Evolutionary conservation across 2,113 vertebrate genomes (phyloP), one percentile per base, ranked within the genome.

Genomic region (Tupaia tana): DNA sequence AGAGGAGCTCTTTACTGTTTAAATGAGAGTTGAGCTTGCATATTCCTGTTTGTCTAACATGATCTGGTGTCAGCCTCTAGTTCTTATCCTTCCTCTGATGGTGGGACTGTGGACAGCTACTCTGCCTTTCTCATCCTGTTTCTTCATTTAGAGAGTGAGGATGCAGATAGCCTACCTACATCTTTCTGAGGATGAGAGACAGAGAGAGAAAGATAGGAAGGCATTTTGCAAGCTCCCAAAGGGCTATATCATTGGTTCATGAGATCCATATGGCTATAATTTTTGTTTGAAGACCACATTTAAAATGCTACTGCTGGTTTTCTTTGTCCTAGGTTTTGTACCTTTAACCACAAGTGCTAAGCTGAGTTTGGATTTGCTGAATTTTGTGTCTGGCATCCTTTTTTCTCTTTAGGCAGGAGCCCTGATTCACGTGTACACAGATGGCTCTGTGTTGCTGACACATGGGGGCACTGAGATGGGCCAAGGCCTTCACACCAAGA

Each of bases 391-490:
- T 95, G 91, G 58, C 10, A 20, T 70, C 16, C 69, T 83, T 59
- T 75, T 97, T 16, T 80, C 71, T 59, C 22, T 94, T 2, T 63
- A 99, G 99, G 99, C 98, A 25, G 99, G 99, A 70, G 99, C 99
- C 43, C 97, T 99, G 97, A 85, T 99, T 78, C 99, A 99, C 0
- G 98, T 99, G 78, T 99, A 99, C 92, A 99, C 98, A 2, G 99
- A 99, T 67, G 99, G 99, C 18, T 99, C 99, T 0, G 99, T 99
- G 69, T 96, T 99, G 89, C 93, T 99, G 91, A 99, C 99, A 4
- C 99, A 99, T 0, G 99, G 99, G 0, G 99, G 99, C 24, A 99
- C 99, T 4, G 99, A 99, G 97, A 99, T 99, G 99, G 99, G 99
- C 64, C 99, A 99, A 97, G 99, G 99, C 5, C 99, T 99, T 43